A percentile compares a stretch with the other conserved stretches of the same genome.
These are phyloP conservation scores for Agapostemon virescens DNA, from an alignment of 2,888 invertebrate genomes.

Conservation along the genomic window DNA sequence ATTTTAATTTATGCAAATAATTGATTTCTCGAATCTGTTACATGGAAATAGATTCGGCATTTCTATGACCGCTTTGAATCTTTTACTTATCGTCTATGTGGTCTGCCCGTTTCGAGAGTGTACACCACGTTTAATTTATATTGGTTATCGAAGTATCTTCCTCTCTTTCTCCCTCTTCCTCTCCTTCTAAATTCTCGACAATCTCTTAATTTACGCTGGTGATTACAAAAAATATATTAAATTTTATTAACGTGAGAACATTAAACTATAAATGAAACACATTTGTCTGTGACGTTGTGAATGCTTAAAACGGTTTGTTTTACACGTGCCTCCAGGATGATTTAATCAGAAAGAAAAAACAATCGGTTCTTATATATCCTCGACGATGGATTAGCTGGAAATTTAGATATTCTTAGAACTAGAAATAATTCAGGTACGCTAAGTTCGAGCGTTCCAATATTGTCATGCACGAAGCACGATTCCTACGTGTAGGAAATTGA, in stretches of 20 bases:
- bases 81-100: background rate
- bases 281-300: background rate
- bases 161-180: too few species aligned
- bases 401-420: background rate
- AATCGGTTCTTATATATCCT: background rate
- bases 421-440: background rate
- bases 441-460: background rate
- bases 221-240: background rate
- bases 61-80: background rate
- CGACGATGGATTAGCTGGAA: background rate
- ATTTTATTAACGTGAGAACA: background rate
- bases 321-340: background rate
- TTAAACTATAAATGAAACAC: background rate
- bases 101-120: background rate
- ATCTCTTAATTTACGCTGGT: background rate
- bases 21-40: background rate
- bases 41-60: background rate
- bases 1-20: background rate
- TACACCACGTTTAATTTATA: background rate
- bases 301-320: background rate
- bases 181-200: background rate
- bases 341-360: background rate
- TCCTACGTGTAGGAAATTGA: constrained; percentile 11
- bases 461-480: background rate
- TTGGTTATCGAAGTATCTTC: too few species aligned